Evolutionary conservation across 2,888 invertebrate species (phyloP).

Genomic region (Mechanitis mazaeus): DNA sequence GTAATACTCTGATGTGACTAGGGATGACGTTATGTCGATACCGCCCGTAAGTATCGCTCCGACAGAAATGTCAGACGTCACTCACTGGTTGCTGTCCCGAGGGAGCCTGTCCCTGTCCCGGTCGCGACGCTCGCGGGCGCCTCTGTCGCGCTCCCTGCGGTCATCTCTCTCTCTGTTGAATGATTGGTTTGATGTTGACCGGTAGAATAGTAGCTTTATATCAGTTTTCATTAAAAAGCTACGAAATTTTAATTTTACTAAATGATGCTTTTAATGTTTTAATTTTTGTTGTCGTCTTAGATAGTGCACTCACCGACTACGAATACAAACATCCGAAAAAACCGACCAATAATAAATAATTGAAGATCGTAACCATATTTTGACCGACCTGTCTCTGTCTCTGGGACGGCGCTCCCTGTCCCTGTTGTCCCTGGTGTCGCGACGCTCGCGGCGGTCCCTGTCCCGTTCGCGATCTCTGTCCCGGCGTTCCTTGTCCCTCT

Average conservation of each 20-base stretch:
- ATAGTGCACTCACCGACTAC: too few relatives aligned
- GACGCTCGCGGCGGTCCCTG: conserved; percentile 25
- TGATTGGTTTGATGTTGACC: background rate
- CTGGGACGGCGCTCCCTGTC: conserved; percentile 26
- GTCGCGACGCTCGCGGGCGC: conserved; percentile 35
- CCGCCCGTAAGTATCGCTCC: too few relatives aligned
- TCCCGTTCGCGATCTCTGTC: conserved; percentile 46
- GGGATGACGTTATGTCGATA: too few relatives aligned
- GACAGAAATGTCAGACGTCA: background rate
- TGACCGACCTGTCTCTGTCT: conserved; percentile 32
- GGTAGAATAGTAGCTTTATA: too few relatives aligned
- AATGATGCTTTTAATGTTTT: too few relatives aligned
- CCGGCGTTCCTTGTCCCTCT: conserved; percentile 48
- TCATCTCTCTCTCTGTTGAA: conserved; percentile 38
- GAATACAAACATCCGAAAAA: too few relatives aligned
- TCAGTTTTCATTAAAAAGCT: too few relatives aligned
- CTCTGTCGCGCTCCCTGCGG: conserved; percentile 41
- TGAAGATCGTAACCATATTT: background rate
- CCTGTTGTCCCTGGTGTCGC: conserved; percentile 27
- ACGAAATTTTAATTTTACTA: too few relatives aligned
- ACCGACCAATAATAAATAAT: too few relatives aligned
- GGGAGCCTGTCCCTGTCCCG: conserved; percentile 34
- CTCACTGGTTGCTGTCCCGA: conserved; percentile 35
- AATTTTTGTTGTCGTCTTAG: too few relatives aligned
- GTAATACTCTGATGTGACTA: background rate